Conservation (phyloP, 2,888 invertebrate genomes). For the Tipula lateralis region DNA sequence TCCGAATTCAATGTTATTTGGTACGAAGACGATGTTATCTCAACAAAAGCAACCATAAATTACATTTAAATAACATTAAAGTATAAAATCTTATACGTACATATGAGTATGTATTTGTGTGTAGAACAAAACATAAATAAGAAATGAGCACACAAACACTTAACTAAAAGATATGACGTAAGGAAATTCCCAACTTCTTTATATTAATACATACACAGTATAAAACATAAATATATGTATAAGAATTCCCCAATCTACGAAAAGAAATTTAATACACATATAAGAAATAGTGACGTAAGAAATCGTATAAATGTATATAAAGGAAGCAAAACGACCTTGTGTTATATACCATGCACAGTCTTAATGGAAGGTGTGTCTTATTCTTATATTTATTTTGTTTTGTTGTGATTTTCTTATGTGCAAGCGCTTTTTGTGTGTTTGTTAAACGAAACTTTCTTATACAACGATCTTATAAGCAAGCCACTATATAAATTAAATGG, state of each 20-base stretch:
- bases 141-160: background rate
- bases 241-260: background rate
- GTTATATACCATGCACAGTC: background rate
- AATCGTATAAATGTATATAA: background rate
- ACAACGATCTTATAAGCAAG: background rate
- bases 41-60: background rate
- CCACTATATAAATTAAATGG: background rate
- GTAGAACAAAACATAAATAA: background rate
- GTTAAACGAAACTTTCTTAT: background rate
- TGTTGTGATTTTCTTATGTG: background rate
- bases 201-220: background rate
- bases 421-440: background rate
- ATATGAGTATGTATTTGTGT: background rate
- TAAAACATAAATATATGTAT: background rate
- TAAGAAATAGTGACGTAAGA: constrained; percentile 26
- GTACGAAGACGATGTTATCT: background rate
- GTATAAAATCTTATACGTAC: background rate
- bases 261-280: background rate
- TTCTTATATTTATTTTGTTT: background rate
- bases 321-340: constrained; percentile 29
- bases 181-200: background rate
- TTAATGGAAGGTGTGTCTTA: constrained; percentile 14
- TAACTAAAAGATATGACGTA: background rate
- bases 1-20: background rate
- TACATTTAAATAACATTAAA: background rate